These are phyloP conservation scores for Copsychus sechellarum DNA, from an alignment of 2,113 vertebrate genomes.

Conservation along the genomic window DNA sequence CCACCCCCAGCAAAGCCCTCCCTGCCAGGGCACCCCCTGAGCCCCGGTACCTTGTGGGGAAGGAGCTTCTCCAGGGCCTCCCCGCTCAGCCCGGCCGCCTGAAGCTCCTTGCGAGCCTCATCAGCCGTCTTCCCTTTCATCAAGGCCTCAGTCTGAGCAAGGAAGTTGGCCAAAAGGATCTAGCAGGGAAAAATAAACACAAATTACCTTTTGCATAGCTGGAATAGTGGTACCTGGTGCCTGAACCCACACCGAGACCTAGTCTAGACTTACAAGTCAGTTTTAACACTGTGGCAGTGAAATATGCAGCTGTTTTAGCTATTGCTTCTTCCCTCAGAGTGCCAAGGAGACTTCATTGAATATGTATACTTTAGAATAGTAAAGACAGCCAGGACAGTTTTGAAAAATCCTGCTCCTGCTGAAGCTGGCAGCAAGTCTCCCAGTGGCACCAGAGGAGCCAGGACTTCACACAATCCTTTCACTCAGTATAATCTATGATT, in stretches of 20 bases:
- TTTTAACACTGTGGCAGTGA: not conserved
- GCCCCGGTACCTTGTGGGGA: conserved; percentile 87
- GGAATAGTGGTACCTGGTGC: not conserved
- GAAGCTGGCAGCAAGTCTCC: not conserved
- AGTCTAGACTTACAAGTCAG: too few species aligned
- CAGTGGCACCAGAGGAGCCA: not conserved
- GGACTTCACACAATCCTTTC: not conserved
- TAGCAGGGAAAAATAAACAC: conserved; percentile 18
- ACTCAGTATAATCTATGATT: not conserved
- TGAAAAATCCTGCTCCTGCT: not conserved
- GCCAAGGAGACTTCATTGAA: not conserved
- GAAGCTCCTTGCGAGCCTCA: conserved; percentile 89
- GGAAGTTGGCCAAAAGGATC: conserved; percentile 95
- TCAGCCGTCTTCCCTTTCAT: conserved; percentile 91
- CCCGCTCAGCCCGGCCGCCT: conserved; percentile 78
- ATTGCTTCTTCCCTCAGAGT: not conserved
- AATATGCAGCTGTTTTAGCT: not conserved
- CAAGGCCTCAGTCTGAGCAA: conserved; percentile 95
- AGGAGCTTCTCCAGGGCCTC: conserved; percentile 85
- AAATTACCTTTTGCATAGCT: not conserved
- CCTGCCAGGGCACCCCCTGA: accelerated
- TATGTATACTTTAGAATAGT: too few species aligned
- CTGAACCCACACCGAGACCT: not conserved
- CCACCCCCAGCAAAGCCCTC: accelerated
- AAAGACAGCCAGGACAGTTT: not conserved